A percentile compares a stretch with the other conserved stretches of the same genome.
phyloP scores from a whole-genome alignment of 2,888 invertebrate species.

The Melanotus villosus region DNA sequence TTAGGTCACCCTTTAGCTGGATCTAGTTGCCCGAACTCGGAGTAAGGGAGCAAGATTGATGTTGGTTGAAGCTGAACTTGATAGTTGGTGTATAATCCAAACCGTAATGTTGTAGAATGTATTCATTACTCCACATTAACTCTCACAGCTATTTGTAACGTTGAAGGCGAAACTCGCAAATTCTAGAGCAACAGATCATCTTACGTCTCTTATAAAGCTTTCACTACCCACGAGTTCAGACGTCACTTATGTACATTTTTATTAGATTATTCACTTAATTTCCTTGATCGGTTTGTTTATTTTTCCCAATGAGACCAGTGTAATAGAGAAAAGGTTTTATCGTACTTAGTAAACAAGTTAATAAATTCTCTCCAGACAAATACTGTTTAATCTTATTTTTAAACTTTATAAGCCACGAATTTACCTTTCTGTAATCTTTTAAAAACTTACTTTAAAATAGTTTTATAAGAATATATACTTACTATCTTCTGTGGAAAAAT shows the following conservation, averaged over 20 bases:
- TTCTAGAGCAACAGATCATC: constrained; percentile 54
- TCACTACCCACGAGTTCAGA: constrained; percentile 10
- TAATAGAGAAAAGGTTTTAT: too few relatives aligned
- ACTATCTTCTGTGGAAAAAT: too few relatives aligned
- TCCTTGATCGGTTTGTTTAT: too few relatives aligned
- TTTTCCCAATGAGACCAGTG: too few relatives aligned
- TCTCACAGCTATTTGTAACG: constrained; percentile 66
- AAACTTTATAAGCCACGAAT: too few relatives aligned
- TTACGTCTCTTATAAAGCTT: constrained; percentile 35
- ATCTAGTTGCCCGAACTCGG: constrained; percentile 45
- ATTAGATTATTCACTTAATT: neutral
- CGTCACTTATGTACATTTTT: neutral
- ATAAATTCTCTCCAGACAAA: too few relatives aligned
- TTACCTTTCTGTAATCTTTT: too few relatives aligned
- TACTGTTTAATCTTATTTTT: too few relatives aligned
- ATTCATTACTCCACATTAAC: constrained; percentile 69
- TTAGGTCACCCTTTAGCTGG: constrained; percentile 46
- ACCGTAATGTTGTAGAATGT: constrained; percentile 69
- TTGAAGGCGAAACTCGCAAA: constrained; percentile 50
- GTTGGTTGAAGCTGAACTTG: constrained; percentile 66
- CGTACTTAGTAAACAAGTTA: too few relatives aligned
- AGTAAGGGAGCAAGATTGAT: constrained; percentile 65
- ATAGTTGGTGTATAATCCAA: constrained; percentile 69
- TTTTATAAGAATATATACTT: too few relatives aligned
- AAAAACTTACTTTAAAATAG: too few relatives aligned